A percentile compares a stretch with the other conserved stretches of the same genome.
Evolutionary conservation across 1,140 invertebrate genomes (phyloP).

Genomic region (Bombus polaris): DNA sequence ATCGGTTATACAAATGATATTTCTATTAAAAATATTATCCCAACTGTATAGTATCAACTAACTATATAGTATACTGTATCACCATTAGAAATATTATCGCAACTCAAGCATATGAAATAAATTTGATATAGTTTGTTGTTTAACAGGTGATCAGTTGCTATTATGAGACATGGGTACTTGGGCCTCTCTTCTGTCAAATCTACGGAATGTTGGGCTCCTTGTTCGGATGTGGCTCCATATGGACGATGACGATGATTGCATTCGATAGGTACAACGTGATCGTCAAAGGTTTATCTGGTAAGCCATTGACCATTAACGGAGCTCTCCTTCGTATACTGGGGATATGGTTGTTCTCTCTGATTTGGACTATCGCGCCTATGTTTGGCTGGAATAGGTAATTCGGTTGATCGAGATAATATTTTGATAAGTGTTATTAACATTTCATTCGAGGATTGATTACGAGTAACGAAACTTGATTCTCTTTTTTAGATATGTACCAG

Average conservation of each 20-base stretch:
- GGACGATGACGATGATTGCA: conserved; percentile 92
- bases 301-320: conserved; percentile 87
- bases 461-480: conserved; percentile 38
- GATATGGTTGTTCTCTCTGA: conserved; percentile 87
- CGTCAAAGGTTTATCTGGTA: conserved; percentile 89
- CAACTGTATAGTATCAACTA: neutral
- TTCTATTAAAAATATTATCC: too few relatives aligned
- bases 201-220: conserved; percentile 91
- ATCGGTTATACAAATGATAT: too few relatives aligned
- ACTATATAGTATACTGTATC: neutral
- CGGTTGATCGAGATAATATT: neutral
- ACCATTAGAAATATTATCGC: neutral
- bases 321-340: conserved; percentile 87
- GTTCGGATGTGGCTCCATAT: conserved; percentile 91
- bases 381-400: conserved; percentile 91
- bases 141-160: conserved; percentile 90
- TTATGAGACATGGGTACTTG: conserved; percentile 93
- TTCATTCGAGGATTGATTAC: neutral
- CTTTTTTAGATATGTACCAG: conserved; percentile 89
- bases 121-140: neutral
- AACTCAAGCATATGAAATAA: neutral
- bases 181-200: conserved; percentile 91
- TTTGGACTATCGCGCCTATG: conserved; percentile 89
- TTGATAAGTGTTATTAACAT: neutral
- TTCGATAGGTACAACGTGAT: conserved; percentile 94